A percentile compares a stretch with the other conserved stretches of the same genome.
Conservation (phyloP, 2,113 vertebrate species). For the Oenanthe melanoleuca region DNA sequence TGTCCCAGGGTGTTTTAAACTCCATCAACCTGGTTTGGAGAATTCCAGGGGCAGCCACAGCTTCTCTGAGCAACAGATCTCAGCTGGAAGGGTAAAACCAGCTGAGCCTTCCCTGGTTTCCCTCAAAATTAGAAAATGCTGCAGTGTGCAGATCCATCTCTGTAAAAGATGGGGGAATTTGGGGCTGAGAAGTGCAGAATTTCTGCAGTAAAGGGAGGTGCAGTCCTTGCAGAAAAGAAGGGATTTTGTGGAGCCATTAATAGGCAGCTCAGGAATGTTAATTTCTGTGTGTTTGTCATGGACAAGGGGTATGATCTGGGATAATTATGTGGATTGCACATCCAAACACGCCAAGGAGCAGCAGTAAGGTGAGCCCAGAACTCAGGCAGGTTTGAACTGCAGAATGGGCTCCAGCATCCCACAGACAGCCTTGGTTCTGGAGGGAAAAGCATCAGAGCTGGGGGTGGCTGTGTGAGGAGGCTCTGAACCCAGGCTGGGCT, state of each 20-base stretch:
- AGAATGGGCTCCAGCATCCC: background rate
- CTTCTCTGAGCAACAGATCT: background rate
- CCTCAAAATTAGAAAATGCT: background rate
- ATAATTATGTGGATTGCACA: background rate
- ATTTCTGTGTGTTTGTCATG: background rate
- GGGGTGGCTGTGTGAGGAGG: background rate
- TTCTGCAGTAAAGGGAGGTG: background rate
- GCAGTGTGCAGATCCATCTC: background rate
- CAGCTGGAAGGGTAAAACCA: background rate
- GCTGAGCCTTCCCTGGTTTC: background rate
- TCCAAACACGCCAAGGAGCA: background rate
- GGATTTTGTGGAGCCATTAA: background rate
- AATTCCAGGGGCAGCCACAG: background rate
- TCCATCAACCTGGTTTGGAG: rapidly evolving
- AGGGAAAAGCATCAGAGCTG: background rate
- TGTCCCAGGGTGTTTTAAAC: background rate
- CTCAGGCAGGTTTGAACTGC: background rate
- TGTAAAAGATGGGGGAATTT: background rate
- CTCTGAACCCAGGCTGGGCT: background rate
- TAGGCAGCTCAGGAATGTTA: background rate
- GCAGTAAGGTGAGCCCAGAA: background rate
- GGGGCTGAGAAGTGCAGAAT: background rate
- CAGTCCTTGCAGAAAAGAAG: background rate
- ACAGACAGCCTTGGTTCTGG: background rate
- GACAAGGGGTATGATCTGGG: background rate